phyloP scores from a whole-genome alignment of 2,113 vertebrate species.

The Silurus meridionalis region DNA sequence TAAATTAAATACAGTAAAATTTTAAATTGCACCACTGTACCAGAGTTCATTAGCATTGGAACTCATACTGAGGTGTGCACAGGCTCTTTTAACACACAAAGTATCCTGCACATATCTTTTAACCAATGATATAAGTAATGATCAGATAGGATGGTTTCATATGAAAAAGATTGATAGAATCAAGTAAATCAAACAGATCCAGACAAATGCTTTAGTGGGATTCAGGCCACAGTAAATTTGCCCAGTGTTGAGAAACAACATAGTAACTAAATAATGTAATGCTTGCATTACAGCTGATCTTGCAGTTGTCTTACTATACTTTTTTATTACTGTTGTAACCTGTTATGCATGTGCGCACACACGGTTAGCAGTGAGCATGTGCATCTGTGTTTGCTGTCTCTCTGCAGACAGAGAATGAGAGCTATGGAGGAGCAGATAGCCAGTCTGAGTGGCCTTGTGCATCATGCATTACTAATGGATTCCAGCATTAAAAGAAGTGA shows the following conservation, averaged over 20 bases:
- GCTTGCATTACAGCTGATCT: background rate
- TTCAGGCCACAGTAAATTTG: no score
- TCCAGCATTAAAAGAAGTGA: slow-evolving; percentile 88
- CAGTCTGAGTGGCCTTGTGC: slow-evolving; percentile 98
- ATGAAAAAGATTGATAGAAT: no score
- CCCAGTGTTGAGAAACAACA: no score
- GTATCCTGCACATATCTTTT: no score
- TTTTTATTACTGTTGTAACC: background rate
- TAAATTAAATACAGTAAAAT: background rate
- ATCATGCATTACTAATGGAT: slow-evolving; percentile 96
- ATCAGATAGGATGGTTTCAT: no score
- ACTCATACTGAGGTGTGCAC: no score
- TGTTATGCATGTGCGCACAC: background rate
- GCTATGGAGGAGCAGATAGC: slow-evolving; percentile 99
- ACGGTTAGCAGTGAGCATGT: slow-evolving; percentile 58
- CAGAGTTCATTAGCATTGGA: no score
- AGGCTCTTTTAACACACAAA: no score
- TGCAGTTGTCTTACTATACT: background rate
- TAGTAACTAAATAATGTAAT: background rate
- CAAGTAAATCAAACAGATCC: no score
- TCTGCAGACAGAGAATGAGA: slow-evolving; percentile 98
- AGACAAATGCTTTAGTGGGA: no score
- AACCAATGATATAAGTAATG: no score
- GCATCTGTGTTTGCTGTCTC: slow-evolving; percentile 78
- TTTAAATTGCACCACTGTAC: no score